phyloP scores from a whole-genome alignment of 1,140 invertebrate genomes.

The Euura saliciscinereae region DNA sequence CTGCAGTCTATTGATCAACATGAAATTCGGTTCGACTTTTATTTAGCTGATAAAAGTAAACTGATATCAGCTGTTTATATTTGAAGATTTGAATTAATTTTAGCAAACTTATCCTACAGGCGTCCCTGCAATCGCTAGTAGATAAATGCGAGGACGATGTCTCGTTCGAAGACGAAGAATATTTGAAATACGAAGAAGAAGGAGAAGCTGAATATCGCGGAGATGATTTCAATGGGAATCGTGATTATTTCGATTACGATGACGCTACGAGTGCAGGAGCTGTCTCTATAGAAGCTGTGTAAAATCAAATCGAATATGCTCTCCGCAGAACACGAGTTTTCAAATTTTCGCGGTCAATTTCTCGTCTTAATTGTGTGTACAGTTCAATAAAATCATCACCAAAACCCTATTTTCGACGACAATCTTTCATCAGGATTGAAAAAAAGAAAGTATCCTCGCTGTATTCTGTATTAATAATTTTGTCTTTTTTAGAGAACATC shows the following conservation, averaged over 20 bases:
- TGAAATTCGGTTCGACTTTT: too few species aligned
- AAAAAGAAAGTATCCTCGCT: too few species aligned
- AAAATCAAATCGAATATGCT: too few species aligned
- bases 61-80: background rate
- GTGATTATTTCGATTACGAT: background rate
- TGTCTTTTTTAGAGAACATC: too few species aligned
- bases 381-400: too few species aligned
- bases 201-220: background rate
- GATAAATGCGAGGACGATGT: slow-evolving; percentile 27
- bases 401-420: too few species aligned
- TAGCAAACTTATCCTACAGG: slow-evolving; percentile 17
- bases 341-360: too few species aligned
- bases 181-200: slow-evolving; percentile 13
- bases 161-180: slow-evolving; percentile 16
- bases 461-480: too few species aligned
- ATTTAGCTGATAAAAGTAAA: background rate
- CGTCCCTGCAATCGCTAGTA: slow-evolving; percentile 29
- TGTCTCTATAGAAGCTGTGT: background rate
- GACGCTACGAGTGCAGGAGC: background rate
- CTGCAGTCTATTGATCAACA: too few species aligned
- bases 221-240: background rate
- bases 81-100: background rate
- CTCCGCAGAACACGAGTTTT: too few species aligned
- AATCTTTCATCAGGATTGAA: too few species aligned
- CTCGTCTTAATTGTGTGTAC: too few species aligned